These are phyloP conservation scores for Cephus nigrinus DNA, from an alignment of 2,888 invertebrate genomes.

Conservation along the genomic window DNA sequence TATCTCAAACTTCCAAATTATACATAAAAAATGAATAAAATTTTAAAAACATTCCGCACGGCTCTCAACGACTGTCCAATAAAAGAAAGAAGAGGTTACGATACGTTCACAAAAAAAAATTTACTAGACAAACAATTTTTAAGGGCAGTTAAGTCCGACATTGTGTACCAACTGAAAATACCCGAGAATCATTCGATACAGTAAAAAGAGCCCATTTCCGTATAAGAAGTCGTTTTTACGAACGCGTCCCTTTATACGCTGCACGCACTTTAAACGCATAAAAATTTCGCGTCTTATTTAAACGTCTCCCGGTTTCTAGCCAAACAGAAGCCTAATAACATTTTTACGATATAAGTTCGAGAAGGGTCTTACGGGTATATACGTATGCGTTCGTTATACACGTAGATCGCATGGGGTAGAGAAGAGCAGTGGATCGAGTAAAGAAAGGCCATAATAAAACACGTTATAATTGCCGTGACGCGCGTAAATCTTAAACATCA, in stretches of 20 bases:
- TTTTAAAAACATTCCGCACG: not conserved
- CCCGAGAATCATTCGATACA: conserved; percentile 32
- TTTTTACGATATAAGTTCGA: conserved; percentile 64
- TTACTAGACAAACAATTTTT: conserved; percentile 60
- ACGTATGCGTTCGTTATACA: conserved; percentile 31
- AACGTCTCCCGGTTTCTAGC: conserved; percentile 44
- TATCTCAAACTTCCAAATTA: not conserved
- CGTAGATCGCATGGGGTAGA: conserved; percentile 41
- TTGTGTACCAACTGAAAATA: conserved; percentile 32
- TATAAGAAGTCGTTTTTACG: conserved; percentile 36
- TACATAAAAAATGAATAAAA: not conserved
- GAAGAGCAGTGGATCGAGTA: conserved; percentile 31
- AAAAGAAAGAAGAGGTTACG: conserved; percentile 19
- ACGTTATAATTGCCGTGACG: conserved; percentile 64
- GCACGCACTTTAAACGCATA: conserved; percentile 44
- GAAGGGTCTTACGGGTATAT: conserved; percentile 24
- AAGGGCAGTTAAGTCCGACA: conserved; percentile 50
- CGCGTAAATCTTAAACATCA: conserved; percentile 61
- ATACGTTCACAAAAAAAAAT: conserved; percentile 39
- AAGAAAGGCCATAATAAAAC: conserved; percentile 52
- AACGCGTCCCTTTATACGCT: conserved; percentile 36
- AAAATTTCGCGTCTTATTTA: conserved; percentile 61
- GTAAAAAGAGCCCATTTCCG: conserved; percentile 30
- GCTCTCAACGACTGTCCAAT: not conserved
- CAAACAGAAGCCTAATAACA: conserved; percentile 55